Conservation (phyloP, 2,113 vertebrate species). For the Scytalopus superciliaris region DNA sequence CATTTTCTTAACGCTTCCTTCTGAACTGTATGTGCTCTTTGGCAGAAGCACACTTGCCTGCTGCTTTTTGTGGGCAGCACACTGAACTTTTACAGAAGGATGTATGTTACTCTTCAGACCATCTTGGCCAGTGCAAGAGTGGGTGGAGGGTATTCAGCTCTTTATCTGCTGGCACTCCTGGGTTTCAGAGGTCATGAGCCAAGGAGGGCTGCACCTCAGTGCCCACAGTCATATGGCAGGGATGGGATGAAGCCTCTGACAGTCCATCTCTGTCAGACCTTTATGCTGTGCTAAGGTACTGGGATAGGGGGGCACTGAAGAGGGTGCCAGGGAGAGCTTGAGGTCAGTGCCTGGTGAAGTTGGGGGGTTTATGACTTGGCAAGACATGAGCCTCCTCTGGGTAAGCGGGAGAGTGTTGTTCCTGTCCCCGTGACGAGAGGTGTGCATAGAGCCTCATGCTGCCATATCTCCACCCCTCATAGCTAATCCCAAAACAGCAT, state of each 20-base stretch:
- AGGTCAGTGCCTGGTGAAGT: neutral
- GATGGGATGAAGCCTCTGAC: neutral
- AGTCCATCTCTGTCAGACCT: neutral
- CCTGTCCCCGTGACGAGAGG: rapidly evolving
- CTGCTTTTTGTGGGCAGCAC: neutral
- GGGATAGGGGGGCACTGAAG: neutral
- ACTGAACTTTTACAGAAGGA: neutral
- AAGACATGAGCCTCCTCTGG: neutral
- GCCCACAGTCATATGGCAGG: neutral
- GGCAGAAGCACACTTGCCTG: neutral
- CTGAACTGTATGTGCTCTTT: rapidly evolving
- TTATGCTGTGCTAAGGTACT: neutral
- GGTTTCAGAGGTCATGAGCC: neutral
- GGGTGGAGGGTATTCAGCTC: neutral
- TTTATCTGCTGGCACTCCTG: neutral
- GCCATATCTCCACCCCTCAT: neutral
- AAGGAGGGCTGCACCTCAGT: neutral
- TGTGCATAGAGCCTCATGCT: neutral
- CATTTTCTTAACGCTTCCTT: neutral
- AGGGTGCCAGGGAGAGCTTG: neutral
- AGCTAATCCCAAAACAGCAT: neutral
- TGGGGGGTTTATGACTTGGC: neutral
- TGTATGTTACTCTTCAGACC: neutral
- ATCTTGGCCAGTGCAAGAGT: neutral
- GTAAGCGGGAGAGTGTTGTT: neutral